Evolutionary conservation across 1,140 invertebrate species (phyloP), one percentile per base, ranked within the genome.

Genomic region (Drosophila truncata): DNA sequence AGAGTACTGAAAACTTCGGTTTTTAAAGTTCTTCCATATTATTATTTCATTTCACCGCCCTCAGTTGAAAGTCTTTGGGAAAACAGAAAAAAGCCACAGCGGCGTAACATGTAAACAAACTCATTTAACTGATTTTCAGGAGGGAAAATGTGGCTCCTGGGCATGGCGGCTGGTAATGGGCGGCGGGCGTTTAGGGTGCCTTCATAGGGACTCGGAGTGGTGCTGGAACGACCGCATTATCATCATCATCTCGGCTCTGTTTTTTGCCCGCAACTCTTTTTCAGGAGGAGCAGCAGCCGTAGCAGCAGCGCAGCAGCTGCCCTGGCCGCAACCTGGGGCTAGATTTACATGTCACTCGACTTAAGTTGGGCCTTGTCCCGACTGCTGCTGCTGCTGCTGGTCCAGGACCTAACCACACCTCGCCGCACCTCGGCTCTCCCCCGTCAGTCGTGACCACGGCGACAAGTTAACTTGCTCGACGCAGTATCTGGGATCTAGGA

Each of bases 51-150:
- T 72, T 72, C 55, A 27, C 67, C 69, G 66, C 69, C 67, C 67
- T 60, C 58, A 27, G 64, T 46, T 18, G n/a, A 70, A 70, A 70
- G 41, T 58, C 69, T 66, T 41, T 58, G 33, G 11, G 41, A 31
- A 14, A 35, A 35, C 58, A 16, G 10, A 50, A 31, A 49, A 50
- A 54, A 39, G 42, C 44, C 65, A 55, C 62, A 78, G 46, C 70
- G 47, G 65, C 73, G 73, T 79, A 80, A 83, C 78, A 85, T 90
- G 85, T 85, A 90, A 90, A 90, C 85, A 90, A 90, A 90, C 85
- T 90, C 81, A 90, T 90, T 90, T 90, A 90, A 90, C 85, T 90
- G 85, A 90, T 90, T 90, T 88, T 81, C 80, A 84, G 77, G 77
- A 84, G 83, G 61, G 80, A 83, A 83, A 87, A 84, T 83, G 83